A percentile compares a stretch with the other conserved stretches of the same genome.
phyloP scores from a whole-genome alignment of 2,888 invertebrate genomes.

The Zootermopsis nevadensis region DNA sequence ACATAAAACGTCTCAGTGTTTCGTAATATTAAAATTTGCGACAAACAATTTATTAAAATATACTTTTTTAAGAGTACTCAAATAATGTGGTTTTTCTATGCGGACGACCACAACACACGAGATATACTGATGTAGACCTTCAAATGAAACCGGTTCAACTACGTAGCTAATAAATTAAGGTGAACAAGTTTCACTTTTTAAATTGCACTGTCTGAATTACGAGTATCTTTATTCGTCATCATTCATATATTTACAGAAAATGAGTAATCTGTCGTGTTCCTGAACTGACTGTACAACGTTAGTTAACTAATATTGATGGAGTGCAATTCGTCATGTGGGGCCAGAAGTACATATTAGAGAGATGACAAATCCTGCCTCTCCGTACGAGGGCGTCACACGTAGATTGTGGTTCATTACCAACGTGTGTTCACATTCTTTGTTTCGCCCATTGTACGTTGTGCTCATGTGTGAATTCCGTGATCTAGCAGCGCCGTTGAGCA shows the following conservation, averaged over 20 bases:
- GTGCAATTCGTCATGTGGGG: slow-evolving; percentile 32
- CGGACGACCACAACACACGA: background rate
- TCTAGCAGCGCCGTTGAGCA: too few species aligned
- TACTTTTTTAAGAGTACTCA: too few species aligned
- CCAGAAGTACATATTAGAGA: slow-evolving; percentile 30
- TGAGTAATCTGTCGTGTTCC: slow-evolving; percentile 16
- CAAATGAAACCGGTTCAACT: background rate
- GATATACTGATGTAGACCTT: background rate
- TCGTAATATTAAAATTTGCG: too few species aligned
- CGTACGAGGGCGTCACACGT: too few species aligned
- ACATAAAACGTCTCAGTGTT: too few species aligned
- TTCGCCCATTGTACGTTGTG: too few species aligned
- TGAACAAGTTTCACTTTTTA: slow-evolving; percentile 15
- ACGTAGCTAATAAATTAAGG: background rate
- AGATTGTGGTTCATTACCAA: too few species aligned
- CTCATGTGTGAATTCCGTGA: too few species aligned
- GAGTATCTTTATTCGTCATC: background rate
- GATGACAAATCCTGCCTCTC: slow-evolving; percentile 10
- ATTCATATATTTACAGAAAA: slow-evolving; percentile 17
- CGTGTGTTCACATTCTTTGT: too few species aligned
- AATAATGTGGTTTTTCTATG: too few species aligned
- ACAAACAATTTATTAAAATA: too few species aligned
- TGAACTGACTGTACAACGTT: slow-evolving; percentile 34
- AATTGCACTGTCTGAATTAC: slow-evolving; percentile 26
- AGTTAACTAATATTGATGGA: slow-evolving; percentile 40